Evolutionary conservation across 2,113 vertebrate genomes (phyloP).

Genomic region (Microcebus murinus): DNA sequence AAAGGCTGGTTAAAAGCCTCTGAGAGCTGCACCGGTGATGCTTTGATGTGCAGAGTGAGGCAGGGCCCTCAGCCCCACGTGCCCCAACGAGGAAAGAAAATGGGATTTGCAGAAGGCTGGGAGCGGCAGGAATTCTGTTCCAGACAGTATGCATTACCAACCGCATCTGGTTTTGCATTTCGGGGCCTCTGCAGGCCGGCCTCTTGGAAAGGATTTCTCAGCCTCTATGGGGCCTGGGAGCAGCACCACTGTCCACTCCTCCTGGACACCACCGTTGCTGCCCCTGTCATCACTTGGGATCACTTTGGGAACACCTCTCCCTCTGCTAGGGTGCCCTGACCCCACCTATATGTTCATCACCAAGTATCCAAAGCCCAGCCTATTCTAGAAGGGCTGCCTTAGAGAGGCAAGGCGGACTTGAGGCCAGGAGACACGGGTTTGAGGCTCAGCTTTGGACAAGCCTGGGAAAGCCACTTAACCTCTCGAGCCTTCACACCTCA

Average conservation of each 20-base stretch:
- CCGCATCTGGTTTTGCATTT: slow-evolving; percentile 52
- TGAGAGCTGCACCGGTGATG: background rate
- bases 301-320: background rate
- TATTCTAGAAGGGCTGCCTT: background rate
- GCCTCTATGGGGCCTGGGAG: background rate
- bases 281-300: background rate
- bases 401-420: background rate
- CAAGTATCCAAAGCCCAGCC: background rate
- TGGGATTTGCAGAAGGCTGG: slow-evolving; percentile 62
- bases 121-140: slow-evolving; percentile 24
- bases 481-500: background rate
- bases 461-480: background rate
- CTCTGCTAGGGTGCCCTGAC: background rate
- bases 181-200: background rate
- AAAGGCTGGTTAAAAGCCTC: slow-evolving; percentile 67
- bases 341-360: background rate
- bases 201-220: background rate
- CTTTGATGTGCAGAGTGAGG: slow-evolving; percentile 69
- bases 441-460: background rate
- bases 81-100: slow-evolving; percentile 43
- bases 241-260: background rate
- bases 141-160: background rate
- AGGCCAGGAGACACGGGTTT: background rate
- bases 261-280: background rate
- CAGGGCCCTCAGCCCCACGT: background rate